phyloP scores from a whole-genome alignment of 53 echinoderm and acorn worm species.

The Echinometra lucunter region DNA sequence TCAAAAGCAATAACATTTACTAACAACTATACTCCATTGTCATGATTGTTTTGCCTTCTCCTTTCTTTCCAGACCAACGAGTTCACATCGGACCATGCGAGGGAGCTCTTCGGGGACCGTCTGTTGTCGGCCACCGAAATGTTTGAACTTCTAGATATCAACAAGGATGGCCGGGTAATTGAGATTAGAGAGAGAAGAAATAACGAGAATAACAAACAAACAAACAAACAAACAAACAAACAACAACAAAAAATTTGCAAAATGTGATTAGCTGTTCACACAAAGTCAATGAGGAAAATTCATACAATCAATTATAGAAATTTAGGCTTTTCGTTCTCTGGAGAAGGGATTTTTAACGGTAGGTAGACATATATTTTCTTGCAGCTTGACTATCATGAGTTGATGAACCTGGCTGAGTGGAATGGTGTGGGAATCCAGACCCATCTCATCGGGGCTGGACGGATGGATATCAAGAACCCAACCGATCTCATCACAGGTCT shows the following conservation, averaged over 20 bases:
- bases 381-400: conserved; percentile 41
- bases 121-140: conserved; percentile 76
- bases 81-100: conserved; percentile 81
- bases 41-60: background rate
- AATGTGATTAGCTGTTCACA: too few species aligned
- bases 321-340: too few species aligned
- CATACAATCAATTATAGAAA: too few species aligned
- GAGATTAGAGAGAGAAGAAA: too few species aligned
- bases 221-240: too few species aligned
- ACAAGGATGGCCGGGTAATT: conserved; percentile 72
- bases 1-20: too few species aligned
- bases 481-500: conserved; percentile 73
- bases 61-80: conserved; percentile 30
- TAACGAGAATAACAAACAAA: too few species aligned
- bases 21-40: too few species aligned
- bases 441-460: conserved; percentile 76
- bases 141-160: conserved; percentile 84
- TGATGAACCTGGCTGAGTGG: conserved; percentile 52
- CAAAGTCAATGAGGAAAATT: too few species aligned
- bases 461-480: conserved; percentile 69
- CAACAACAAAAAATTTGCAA: too few species aligned
- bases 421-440: conserved; percentile 37
- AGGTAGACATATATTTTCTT: background rate
- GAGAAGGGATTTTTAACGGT: too few species aligned
- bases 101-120: conserved; percentile 78